Base-by-base conservation (phyloP, 1,140 invertebrate species). In the Eueides isabella region DNA sequence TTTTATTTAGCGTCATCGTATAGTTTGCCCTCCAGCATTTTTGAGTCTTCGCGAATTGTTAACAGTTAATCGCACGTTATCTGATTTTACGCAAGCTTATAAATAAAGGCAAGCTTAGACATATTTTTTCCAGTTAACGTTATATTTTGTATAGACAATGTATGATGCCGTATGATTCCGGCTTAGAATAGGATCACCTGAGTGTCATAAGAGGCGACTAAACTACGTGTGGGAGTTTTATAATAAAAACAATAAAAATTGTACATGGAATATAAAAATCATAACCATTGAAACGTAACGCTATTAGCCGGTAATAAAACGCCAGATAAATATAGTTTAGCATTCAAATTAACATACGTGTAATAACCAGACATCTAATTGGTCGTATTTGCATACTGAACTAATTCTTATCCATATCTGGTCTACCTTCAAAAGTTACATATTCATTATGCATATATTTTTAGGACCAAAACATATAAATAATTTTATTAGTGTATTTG, bases 301-400 rank as follows among this genome's bases (percentile, higher is more conserved):
- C 48, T 55, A 55, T 55, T 55, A 55, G 48, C 23, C 19, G 26
- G 48, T 26, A 55, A 55, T 63, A 63, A 63, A 63, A 63, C 28
- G 14, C 16, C 29, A 23, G 61, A 63, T 31, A 63, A 63, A 29
- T 63, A 63, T 63, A 29, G 29, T 63, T 63, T 63, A 63, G 29
- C 61, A 30, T 63, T 30, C 28, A 63, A 30, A 63, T 63, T 63
- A 63, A 29, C 61, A 31, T 63, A 63, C n/a, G 9, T 1, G 61
- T 63, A 29, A 63, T n/a, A 30, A 30, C 29, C 29, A 31, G 61
- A 30, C 61, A n/a, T 63, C 48, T 55, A 55, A 55, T 55, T 55
- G 48, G 48, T 63, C 1, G n/a, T 63, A 63, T 63, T 63, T 63
- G 28, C 61, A 63, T 63, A 63, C 5, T 63, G 30, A 64, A 64